Conservation (phyloP, 1,140 invertebrate genomes). For the Arctopsyche grandis region DNA sequence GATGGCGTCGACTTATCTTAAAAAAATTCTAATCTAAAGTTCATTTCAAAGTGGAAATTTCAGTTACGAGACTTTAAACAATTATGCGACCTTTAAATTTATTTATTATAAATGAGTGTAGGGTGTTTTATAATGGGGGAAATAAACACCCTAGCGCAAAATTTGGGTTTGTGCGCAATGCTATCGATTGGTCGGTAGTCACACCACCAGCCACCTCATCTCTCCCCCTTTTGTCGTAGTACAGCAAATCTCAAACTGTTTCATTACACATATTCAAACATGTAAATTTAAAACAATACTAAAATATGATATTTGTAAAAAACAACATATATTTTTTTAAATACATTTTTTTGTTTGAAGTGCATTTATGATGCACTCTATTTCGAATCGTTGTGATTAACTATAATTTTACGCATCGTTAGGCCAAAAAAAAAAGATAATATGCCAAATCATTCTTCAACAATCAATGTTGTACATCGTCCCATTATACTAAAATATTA, state of each 20-base stretch:
- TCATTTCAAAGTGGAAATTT: too few species aligned
- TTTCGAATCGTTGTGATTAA: too few species aligned
- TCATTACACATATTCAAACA: neutral
- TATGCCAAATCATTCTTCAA: too few species aligned
- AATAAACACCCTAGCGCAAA: neutral
- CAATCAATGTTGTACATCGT: too few species aligned
- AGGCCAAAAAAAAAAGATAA: too few species aligned
- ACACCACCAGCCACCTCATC: constrained; percentile 23
- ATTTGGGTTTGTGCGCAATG: constrained; percentile 10
- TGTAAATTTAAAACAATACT: neutral
- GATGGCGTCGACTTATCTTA: too few species aligned
- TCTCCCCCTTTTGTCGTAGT: neutral
- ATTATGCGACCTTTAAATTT: too few species aligned
- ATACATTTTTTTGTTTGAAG: neutral
- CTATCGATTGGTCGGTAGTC: constrained; percentile 27
- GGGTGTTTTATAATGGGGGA: neutral
- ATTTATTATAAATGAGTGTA: neutral
- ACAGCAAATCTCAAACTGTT: neutral
- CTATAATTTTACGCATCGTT: too few species aligned
- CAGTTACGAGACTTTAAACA: too few species aligned
- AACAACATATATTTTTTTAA: neutral
- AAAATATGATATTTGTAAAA: neutral
- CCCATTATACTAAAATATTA: too few species aligned
- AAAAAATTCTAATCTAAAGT: too few species aligned
- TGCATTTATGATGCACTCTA: neutral